These are phyloP conservation scores for Ormyrus pomaceus DNA, from an alignment of 2,888 invertebrate genomes.

Conservation along the genomic window DNA sequence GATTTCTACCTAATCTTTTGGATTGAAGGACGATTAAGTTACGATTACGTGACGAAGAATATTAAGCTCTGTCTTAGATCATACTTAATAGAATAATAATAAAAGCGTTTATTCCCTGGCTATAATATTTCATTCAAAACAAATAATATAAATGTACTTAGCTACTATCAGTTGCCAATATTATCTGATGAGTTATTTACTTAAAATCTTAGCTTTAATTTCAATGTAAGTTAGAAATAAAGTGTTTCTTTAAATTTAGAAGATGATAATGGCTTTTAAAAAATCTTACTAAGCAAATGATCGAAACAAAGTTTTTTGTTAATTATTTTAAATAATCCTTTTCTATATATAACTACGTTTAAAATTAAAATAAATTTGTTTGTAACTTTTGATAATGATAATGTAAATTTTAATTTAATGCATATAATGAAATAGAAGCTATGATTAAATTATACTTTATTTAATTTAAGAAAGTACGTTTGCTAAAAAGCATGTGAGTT, in stretches of 20 bases:
- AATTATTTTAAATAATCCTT: no score
- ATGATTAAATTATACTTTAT: neutral
- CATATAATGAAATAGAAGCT: no score
- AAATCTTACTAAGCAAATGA: no score
- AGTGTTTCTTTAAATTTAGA: no score
- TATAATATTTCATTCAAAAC: constrained; percentile 21
- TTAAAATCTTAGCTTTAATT: neutral
- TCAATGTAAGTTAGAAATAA: neutral
- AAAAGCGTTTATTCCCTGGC: constrained; percentile 2
- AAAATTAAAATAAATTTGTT: no score
- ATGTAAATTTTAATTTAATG: no score
- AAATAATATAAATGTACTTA: neutral
- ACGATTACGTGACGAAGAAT: neutral
- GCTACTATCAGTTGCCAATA: neutral
- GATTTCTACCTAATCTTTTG: neutral
- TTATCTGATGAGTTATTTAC: neutral
- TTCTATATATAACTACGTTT: no score
- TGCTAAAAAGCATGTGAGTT: neutral
- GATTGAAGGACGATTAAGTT: neutral
- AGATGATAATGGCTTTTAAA: no score
- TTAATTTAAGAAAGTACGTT: neutral
- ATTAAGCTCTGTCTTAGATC: constrained; percentile 3
- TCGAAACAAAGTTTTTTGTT: no score
- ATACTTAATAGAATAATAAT: constrained; percentile 21
- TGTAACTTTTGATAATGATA: no score